These are phyloP conservation scores for Drosophila nannoptera DNA, from an alignment of 1,140 invertebrate genomes.

Conservation along the genomic window DNA sequence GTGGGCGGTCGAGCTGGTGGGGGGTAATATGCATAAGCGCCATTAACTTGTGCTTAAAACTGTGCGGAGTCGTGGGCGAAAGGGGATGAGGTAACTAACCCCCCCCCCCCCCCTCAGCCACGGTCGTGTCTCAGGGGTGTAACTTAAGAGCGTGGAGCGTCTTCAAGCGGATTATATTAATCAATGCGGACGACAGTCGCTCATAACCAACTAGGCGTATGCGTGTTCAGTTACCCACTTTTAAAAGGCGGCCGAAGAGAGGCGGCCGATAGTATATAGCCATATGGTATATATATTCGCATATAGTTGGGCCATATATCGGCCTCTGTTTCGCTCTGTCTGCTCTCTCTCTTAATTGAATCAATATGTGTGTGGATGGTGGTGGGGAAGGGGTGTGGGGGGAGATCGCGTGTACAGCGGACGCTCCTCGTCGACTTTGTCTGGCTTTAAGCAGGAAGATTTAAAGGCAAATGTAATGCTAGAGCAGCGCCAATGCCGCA, in stretches of 20 bases:
- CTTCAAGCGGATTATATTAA: slow-evolving; percentile 79
- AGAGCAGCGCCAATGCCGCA: slow-evolving; percentile 48
- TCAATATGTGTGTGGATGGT: slow-evolving; percentile 23
- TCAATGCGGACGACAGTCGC: slow-evolving; percentile 62
- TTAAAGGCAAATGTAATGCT: slow-evolving; percentile 70
- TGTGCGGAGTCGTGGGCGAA: slow-evolving; percentile 51
- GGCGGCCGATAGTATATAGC: neutral
- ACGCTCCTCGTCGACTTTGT: slow-evolving; percentile 64
- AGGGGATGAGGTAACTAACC: slow-evolving; percentile 6
- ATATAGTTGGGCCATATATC: neutral
- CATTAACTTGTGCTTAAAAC: slow-evolving; percentile 78
- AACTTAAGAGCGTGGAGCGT: slow-evolving; percentile 67
- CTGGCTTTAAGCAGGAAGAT: slow-evolving; percentile 77
- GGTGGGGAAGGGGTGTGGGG: no score
- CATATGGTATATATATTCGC: neutral
- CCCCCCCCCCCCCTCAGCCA: neutral
- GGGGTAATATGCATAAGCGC: slow-evolving; percentile 77
- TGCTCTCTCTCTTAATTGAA: slow-evolving; percentile 69
- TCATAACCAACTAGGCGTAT: slow-evolving; percentile 69
- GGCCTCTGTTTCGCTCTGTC: slow-evolving; percentile 28
- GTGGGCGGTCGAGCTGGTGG: neutral
- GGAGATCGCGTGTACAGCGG: slow-evolving; percentile 48
- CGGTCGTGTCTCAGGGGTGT: slow-evolving; percentile 32
- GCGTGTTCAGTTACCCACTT: slow-evolving; percentile 49
- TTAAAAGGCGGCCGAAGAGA: slow-evolving; percentile 12